Evolutionary conservation across 2,888 invertebrate genomes (phyloP).

Genomic region (Acrobasis consociella): DNA sequence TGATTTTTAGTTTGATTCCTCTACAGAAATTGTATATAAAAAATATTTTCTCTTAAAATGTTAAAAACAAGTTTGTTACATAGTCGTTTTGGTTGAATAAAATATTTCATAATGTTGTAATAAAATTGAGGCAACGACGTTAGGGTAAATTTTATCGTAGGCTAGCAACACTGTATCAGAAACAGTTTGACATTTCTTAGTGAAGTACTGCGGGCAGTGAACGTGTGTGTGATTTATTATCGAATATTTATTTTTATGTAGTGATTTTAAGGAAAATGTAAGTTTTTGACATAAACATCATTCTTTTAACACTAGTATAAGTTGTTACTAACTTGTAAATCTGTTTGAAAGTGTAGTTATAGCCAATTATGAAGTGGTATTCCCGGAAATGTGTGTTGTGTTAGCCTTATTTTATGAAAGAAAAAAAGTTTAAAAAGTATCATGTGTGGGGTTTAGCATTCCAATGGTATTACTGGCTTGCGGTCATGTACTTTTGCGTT

Average conservation of each 20-base stretch:
- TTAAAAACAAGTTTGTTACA: too few species aligned
- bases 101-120: background rate
- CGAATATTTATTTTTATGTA: slow-evolving; percentile 69
- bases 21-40: background rate
- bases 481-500: slow-evolving; percentile 41
- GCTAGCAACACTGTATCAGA: slow-evolving; percentile 56
- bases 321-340: slow-evolving; percentile 28
- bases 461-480: slow-evolving; percentile 50
- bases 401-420: slow-evolving; percentile 58
- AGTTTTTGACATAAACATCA: slow-evolving; percentile 69
- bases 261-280: slow-evolving; percentile 65
- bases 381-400: slow-evolving; percentile 66
- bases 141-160: slow-evolving; percentile 36
- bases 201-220: slow-evolving; percentile 70
- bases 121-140: background rate
- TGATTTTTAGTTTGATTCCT: background rate
- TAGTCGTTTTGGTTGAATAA: background rate
- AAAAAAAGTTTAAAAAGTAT: slow-evolving; percentile 67
- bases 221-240: slow-evolving; percentile 69
- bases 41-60: background rate
- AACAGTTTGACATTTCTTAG: slow-evolving; percentile 71
- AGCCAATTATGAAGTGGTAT: slow-evolving; percentile 28
- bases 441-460: slow-evolving; percentile 62
- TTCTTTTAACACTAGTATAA: slow-evolving; percentile 35
- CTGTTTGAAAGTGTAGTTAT: background rate